Evolutionary conservation across 1,140 invertebrate genomes (phyloP).

Genomic region (Xylocopa sonorina): DNA sequence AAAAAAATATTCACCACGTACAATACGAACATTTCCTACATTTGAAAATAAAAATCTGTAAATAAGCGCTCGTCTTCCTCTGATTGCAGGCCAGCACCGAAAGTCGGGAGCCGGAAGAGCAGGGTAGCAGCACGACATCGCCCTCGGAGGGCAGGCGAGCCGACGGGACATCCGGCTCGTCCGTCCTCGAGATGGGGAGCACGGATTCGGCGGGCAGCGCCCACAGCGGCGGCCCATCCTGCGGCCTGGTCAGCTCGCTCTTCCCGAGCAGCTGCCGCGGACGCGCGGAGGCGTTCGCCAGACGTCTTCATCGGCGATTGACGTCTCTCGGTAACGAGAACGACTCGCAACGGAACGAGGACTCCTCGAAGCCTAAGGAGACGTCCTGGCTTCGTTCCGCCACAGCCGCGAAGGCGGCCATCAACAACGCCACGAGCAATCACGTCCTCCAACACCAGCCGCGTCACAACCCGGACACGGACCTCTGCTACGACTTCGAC

Average conservation of each 20-base stretch:
- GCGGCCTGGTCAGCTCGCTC: constrained; percentile 81
- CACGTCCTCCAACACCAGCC: constrained; percentile 75
- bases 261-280: constrained; percentile 88
- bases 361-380: constrained; percentile 57
- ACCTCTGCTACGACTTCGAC: constrained; percentile 84
- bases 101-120: constrained; percentile 46
- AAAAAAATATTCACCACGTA: no score
- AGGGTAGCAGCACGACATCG: constrained; percentile 59
- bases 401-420: constrained; percentile 36
- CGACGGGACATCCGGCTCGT: constrained; percentile 38
- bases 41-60: no score
- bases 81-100: constrained; percentile 56
- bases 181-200: constrained; percentile 67
- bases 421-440: constrained; percentile 72
- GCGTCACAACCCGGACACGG: constrained; percentile 78
- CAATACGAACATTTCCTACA: no score
- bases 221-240: constrained; percentile 70
- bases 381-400: constrained; percentile 70
- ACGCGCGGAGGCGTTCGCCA: constrained; percentile 89
- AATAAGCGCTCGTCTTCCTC: background rate
- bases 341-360: constrained; percentile 36
- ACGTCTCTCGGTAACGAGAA: constrained; percentile 85
- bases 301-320: constrained; percentile 88
- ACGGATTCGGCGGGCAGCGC: constrained; percentile 70
- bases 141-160: constrained; percentile 51